Evolutionary conservation across 2,113 vertebrate genomes (phyloP).

Genomic region (Stegostoma tigrinum): DNA sequence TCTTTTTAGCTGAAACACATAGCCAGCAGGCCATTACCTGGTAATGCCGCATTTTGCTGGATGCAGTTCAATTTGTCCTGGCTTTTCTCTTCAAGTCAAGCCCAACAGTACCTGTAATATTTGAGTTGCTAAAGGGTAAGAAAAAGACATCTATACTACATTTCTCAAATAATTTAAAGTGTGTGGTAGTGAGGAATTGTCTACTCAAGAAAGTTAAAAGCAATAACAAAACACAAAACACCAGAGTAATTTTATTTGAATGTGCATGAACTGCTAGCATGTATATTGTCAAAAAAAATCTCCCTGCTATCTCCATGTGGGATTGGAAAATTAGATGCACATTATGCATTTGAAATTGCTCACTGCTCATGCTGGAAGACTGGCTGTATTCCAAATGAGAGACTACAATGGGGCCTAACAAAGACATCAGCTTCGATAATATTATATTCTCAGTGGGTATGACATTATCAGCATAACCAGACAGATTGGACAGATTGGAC

Average conservation of each 20-base stretch:
- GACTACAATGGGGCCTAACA: conserved; percentile 2
- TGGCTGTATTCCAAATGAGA: conserved; percentile 30
- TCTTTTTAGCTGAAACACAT: neutral
- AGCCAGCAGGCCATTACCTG: neutral
- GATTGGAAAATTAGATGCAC: conserved; percentile 23
- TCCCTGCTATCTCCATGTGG: neutral
- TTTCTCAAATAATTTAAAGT: neutral
- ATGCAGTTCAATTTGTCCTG: neutral
- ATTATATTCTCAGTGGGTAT: neutral
- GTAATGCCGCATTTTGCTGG: neutral
- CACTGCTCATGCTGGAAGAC: neutral
- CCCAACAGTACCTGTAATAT: neutral
- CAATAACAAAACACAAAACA: neutral
- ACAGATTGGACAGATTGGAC: neutral
- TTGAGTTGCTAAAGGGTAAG: neutral
- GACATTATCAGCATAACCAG: neutral
- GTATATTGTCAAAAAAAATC: neutral
- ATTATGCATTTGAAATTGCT: conserved; percentile 8
- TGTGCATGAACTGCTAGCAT: neutral
- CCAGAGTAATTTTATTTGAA: conserved; percentile 15
- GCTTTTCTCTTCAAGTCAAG: neutral
- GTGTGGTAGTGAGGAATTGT: neutral
- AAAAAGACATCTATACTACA: neutral
- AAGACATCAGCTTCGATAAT: conserved; percentile 21
- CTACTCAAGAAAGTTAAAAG: neutral